Evolutionary conservation across 1,140 invertebrate species (phyloP).

Genomic region (Formica selysi): DNA sequence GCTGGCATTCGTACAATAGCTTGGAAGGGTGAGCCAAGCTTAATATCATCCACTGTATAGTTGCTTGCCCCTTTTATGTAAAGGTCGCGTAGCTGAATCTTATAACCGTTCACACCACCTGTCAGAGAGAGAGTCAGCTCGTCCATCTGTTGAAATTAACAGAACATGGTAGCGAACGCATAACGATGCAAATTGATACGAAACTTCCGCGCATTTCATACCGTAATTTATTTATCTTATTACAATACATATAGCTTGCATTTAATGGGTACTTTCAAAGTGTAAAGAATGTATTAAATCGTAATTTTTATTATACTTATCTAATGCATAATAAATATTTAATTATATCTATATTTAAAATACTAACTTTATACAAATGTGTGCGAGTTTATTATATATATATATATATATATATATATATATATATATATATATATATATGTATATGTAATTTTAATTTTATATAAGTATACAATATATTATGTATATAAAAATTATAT

Average conservation of each 20-base stretch:
- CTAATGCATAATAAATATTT: neutral
- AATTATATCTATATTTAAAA: neutral
- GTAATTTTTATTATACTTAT: neutral
- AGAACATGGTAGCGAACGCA: neutral
- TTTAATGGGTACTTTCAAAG: neutral
- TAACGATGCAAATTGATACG: neutral
- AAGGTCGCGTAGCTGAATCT: constrained; percentile 89
- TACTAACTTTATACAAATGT: neutral
- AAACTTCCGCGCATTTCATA: neutral
- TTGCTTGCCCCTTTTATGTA: constrained; percentile 90
- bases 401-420: no score
- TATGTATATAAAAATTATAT: no score
- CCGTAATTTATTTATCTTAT: neutral
- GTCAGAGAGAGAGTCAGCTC: constrained; percentile 90
- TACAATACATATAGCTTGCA: neutral
- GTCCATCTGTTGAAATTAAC: constrained; percentile 87
- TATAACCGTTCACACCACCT: constrained; percentile 90
- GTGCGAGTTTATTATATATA: neutral
- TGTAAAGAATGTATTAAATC: neutral
- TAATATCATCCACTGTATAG: constrained; percentile 89
- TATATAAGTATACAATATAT: no score
- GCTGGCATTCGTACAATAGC: constrained; percentile 89
- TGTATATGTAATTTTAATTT: no score
- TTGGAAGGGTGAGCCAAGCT: constrained; percentile 89
- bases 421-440: neutral